Base-by-base conservation (phyloP, 1,140 invertebrate species). In the Hormaphis cornu region DNA sequence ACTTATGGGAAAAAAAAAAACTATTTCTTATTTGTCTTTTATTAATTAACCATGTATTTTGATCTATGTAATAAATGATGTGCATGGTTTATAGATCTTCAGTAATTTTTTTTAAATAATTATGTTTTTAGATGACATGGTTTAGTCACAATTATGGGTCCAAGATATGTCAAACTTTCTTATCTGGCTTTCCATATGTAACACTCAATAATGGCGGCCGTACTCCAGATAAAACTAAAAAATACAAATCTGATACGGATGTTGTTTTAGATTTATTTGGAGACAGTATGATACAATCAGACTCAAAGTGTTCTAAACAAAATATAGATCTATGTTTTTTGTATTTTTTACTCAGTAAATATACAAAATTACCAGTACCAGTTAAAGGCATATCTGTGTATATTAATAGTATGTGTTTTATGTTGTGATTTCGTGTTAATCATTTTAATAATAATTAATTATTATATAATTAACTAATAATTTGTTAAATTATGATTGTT, bases 231-330 rank as follows among this genome's bases (percentile, higher is more conserved):
- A 63, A 63, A 63, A 12, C 3, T 10, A 63, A 63, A 46, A 63
- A 63, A 20, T n/a, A 63, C 26, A 63, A 63, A 22, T 46, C 59
- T 33, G 59, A 63, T 1, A 46, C 59, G 16, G 59, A 63, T 33
- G 42, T 63, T n/a, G 59, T 63, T 20, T 63, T 63, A n/a, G 59
- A 63, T 63, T 63, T 63, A 22, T 63, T 63, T 48, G 59, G 59
- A 30, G 59, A 63, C 8, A 63, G 42, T 33, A 46, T 48, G 26
- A 12, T 18, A 33, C 59, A 48, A 46, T 44, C 40, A 22, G 59
- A 63, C 12, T 18, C 5, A 28, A 44, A 46, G 0, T 63, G 59
- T 44, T 44, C 42, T 14, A 63, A 63, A 63, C 59, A 63, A 46
- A 63, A 63, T 48, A 46, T 63, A 63, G 42, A 63, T 2, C 59